Evolutionary conservation across 2,888 invertebrate genomes (phyloP).

Genomic region (Diadromus collaris): DNA sequence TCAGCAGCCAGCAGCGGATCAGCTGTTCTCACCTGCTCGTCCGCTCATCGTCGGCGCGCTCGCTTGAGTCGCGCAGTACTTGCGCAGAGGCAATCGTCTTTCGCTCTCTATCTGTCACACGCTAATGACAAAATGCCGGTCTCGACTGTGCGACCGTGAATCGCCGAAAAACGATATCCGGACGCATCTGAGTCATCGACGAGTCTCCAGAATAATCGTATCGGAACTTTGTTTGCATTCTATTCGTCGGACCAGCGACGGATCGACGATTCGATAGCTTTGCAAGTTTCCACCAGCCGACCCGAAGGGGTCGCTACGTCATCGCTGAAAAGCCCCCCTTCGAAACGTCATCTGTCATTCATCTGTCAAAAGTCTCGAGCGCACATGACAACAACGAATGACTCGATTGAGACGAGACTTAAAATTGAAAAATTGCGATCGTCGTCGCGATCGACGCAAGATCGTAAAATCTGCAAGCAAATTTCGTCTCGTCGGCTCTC

Average conservation of each 20-base stretch:
- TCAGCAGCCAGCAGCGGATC: slow-evolving; percentile 64
- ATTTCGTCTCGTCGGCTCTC: neutral
- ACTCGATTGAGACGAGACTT: neutral
- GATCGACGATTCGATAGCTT: neutral
- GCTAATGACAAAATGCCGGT: slow-evolving; percentile 39
- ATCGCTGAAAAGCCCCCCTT: slow-evolving; percentile 13
- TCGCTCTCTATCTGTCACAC: slow-evolving; percentile 42
- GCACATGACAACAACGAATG: no score
- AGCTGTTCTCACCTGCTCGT: slow-evolving; percentile 72
- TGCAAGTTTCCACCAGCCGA: neutral
- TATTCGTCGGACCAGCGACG: slow-evolving; percentile 23
- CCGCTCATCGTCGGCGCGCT: slow-evolving; percentile 50
- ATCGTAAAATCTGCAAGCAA: neutral
- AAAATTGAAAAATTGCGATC: neutral
- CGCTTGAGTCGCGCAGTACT: slow-evolving; percentile 46
- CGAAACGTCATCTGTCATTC: slow-evolving; percentile 50
- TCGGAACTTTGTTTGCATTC: neutral
- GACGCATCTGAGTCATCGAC: slow-evolving; percentile 9
- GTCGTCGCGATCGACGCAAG: slow-evolving; percentile 9
- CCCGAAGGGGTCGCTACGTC: slow-evolving; percentile 40
- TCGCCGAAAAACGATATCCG: neutral
- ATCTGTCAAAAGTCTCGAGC: slow-evolving; percentile 21
- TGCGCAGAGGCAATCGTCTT: slow-evolving; percentile 43
- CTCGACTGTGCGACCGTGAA: slow-evolving; percentile 16
- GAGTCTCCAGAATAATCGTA: slow-evolving; percentile 9